Evolutionary conservation across 1,140 invertebrate species (phyloP).

Genomic region (Lordiphosa stackelbergi): DNA sequence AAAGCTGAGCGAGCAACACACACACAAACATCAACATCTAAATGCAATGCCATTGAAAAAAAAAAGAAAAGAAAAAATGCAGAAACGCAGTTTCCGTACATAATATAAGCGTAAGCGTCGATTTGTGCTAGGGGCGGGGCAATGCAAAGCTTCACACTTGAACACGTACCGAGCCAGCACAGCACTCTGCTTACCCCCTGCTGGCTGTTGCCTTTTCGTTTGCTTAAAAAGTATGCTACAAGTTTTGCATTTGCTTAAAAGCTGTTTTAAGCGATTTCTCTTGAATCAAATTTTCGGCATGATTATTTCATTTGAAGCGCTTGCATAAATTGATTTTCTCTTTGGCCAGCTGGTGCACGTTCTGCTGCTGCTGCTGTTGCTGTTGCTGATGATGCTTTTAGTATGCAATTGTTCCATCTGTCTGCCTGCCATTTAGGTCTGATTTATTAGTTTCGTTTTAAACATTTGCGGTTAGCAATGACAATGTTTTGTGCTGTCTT

Average conservation of each 20-base stretch:
- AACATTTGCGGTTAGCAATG: slow-evolving; percentile 38
- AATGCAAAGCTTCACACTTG: slow-evolving; percentile 46
- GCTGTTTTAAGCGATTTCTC: slow-evolving; percentile 33
- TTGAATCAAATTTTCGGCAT: slow-evolving; percentile 9
- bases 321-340: slow-evolving; percentile 48
- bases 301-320: slow-evolving; percentile 17
- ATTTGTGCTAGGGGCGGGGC: slow-evolving; percentile 46
- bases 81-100: slow-evolving; percentile 62
- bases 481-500: slow-evolving; percentile 7
- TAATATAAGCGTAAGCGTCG: slow-evolving; percentile 37
- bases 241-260: slow-evolving; percentile 57
- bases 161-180: slow-evolving; percentile 43
- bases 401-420: neutral
- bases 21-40: slow-evolving; percentile 48
- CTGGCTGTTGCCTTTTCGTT: neutral
- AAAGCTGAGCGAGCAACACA: slow-evolving; percentile 45
- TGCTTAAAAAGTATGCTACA: slow-evolving; percentile 55
- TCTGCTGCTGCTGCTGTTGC: too few species aligned
- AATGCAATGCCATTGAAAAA: slow-evolving; percentile 57
- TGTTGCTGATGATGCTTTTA: neutral
- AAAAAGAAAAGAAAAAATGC: slow-evolving; percentile 16
- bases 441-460: slow-evolving; percentile 54
- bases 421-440: slow-evolving; percentile 17
- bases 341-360: slow-evolving; percentile 22
- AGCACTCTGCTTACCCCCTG: slow-evolving; percentile 5